Percentiles rank a stretch among this genome's conserved stretches.
Evolutionary conservation across 37 sponge, comb jelly and placozoan species (phyloP).

Genomic region (Hexactinellida sp.): DNA sequence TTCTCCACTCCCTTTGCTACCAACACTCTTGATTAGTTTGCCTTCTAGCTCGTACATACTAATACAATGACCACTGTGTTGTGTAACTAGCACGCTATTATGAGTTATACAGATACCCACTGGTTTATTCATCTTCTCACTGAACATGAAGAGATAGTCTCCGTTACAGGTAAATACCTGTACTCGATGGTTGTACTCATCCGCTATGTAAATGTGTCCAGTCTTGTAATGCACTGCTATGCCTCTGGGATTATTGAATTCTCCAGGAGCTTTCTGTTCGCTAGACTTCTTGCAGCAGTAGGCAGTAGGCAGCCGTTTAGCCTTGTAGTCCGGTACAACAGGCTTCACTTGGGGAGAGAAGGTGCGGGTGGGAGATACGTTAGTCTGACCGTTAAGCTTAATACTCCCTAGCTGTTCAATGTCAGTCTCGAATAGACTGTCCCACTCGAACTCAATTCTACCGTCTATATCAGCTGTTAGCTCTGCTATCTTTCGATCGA

Average conservation of each 20-base stretch:
- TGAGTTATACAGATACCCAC: background rate
- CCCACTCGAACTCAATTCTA: background rate
- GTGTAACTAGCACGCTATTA: background rate
- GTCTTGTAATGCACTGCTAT: background rate
- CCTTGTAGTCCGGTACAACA: constrained; percentile 11
- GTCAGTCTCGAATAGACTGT: background rate
- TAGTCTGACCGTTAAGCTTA: background rate
- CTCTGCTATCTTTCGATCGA: background rate
- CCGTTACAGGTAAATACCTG: constrained; percentile 12
- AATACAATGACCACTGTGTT: background rate
- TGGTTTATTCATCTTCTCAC: background rate
- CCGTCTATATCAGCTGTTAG: background rate
- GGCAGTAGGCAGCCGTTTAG: background rate
- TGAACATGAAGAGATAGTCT: constrained; percentile 8
- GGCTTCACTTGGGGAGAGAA: constrained; percentile 8
- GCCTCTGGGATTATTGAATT: background rate
- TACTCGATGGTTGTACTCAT: background rate
- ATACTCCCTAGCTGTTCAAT: constrained; percentile 15
- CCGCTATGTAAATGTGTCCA: constrained; percentile 11
- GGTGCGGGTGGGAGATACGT: background rate
- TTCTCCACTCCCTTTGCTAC: constrained; percentile 8
- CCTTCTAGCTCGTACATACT: constrained; percentile 11
- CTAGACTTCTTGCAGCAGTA: background rate
- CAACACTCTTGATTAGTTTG: constrained; percentile 10
- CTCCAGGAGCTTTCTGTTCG: constrained; percentile 12